Evolutionary conservation across 2,888 invertebrate genomes (phyloP), one percentile per base, ranked within the genome.

Genomic region (Eupithecia dodoneata): DNA sequence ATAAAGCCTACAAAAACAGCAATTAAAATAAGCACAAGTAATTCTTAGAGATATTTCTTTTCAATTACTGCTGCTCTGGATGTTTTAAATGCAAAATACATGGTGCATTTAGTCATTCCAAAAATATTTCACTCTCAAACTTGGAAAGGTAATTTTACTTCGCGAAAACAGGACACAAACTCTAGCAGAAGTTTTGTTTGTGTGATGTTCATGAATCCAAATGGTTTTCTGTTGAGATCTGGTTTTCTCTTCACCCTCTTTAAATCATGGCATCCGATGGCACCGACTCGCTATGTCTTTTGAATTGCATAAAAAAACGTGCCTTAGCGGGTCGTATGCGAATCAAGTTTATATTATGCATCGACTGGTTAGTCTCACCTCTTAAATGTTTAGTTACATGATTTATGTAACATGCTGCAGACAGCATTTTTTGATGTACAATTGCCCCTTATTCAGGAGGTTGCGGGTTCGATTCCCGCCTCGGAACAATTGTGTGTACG

Each of bases 41-140:
- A 2, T 4, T 52, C 13, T 13, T 49, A 49, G 9, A 13, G 13
- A 13, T 49, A 3, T 49, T 49, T 49, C 78, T 83, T 85, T 83
- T 83, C 81, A 84, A 85, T 86, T 84, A 83, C 41, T 1, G 49
- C 65, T 13, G 12, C 65, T 41, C 52, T 52, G 6, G 30, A 65
- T 6, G 41, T n/a, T 65, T 41, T 5, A 30, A 30, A 65, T 41
- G 13, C 65, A 12, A 12, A 41, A 65, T 41, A 41, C 12, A 65
- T 13, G 65, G 30, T 65, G 41, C 13, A 65, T 41, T 65, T 12
- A 13, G 13, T 41, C 65, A 9, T n/a, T 7, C n/a, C 7, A n/a
- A 63, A 63, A 52, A n/a, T 52, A 15, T n/a, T n/a, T 52, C 52
- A n/a, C n/a, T n/a, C n/a, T 2, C 6, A 52, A 52, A 52, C 7